Evolutionary conservation across 2,797 vertebrate species (phyloP).

Genomic region (Enteromius viviparus): DNA sequence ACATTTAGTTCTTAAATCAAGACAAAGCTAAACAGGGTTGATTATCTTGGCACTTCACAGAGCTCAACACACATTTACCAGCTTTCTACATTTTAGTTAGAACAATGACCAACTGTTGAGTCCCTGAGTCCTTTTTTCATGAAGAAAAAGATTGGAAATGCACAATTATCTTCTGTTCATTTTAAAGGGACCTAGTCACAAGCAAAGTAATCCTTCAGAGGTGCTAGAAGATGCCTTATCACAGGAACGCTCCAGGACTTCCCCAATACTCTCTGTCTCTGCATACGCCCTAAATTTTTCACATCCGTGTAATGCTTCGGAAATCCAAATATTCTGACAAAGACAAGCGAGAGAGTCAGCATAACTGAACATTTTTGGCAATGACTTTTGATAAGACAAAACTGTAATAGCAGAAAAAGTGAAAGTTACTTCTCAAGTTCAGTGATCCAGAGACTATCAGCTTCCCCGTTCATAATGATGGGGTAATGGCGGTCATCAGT

Average conservation of each 20-base stretch:
- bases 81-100: background rate
- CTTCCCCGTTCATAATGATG: conserved; percentile 69
- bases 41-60: background rate
- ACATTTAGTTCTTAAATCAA: conserved; percentile 1
- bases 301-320: conserved; percentile 92
- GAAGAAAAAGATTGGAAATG: background rate
- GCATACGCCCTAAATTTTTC: conserved; percentile 79
- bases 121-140: conserved; percentile 8
- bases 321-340: conserved; percentile 90
- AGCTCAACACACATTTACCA: background rate
- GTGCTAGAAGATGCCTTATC: conserved; percentile 91
- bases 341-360: background rate
- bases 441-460: conserved; percentile 79
- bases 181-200: conserved; percentile 78
- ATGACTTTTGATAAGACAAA: background rate
- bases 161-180: background rate
- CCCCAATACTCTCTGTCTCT: conserved; percentile 89
- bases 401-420: background rate
- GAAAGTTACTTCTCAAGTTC: conserved; percentile 75
- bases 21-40: background rate
- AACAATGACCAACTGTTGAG: background rate
- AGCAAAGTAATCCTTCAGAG: conserved; percentile 93
- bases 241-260: conserved; percentile 92
- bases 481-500: conserved; percentile 64
- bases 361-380: background rate